Conservation (phyloP, 2,797 vertebrate species). For the Oryzias dopingdopingensis region DNA sequence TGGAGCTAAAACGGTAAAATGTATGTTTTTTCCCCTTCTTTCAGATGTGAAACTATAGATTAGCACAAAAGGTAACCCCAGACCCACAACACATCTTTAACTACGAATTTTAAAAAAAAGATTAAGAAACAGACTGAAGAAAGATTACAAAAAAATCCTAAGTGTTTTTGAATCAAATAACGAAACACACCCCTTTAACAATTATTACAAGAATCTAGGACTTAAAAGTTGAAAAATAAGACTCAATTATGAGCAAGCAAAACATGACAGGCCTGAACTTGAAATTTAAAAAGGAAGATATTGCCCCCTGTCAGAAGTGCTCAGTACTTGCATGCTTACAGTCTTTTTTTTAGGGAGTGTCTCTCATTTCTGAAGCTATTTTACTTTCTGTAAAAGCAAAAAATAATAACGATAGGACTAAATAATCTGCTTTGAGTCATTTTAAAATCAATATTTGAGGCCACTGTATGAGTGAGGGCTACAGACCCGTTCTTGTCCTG, state of each 20-base stretch:
- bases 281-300: constrained; percentile 53
- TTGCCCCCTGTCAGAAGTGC: constrained; percentile 69
- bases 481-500: constrained; percentile 95
- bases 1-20: constrained; percentile 12
- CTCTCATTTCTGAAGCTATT: constrained; percentile 2
- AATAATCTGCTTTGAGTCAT: not conserved
- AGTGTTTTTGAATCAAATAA: constrained; percentile 24
- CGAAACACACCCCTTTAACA: constrained; percentile 2
- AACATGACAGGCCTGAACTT: constrained; percentile 1
- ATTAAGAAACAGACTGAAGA: constrained; percentile 1
- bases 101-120: not conserved
- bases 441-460: too few relatives aligned
- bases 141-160: constrained; percentile 12
- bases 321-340: constrained; percentile 48
- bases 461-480: constrained; percentile 3
- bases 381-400: constrained; percentile 26
- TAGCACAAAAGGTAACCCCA: constrained; percentile 10
- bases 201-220: not conserved
- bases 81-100: constrained; percentile 1
- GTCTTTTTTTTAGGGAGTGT: constrained; percentile 18
- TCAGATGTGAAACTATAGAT: constrained; percentile 1
- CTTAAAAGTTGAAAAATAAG: constrained; percentile 5
- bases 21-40: not conserved
- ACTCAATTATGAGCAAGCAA: constrained; percentile 9
- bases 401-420: not conserved